phyloP scores from a whole-genome alignment of 1,140 invertebrate species.

The Ruditapes philippinarum region DNA sequence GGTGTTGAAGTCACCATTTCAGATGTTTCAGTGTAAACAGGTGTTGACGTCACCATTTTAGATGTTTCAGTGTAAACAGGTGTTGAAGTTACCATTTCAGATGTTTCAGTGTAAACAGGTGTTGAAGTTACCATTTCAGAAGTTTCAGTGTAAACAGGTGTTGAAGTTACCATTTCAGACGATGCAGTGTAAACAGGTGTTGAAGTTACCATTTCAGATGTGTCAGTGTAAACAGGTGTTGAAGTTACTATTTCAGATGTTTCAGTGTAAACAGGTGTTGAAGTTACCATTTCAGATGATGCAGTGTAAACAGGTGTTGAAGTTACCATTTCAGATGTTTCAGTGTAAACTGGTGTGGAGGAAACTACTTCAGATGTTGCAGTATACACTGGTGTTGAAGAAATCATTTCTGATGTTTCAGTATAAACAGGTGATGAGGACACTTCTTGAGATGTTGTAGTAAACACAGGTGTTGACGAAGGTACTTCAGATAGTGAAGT shows the following conservation, averaged over 20 bases:
- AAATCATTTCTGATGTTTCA: too few relatives aligned
- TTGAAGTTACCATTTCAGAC: background rate
- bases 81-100: background rate
- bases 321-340: background rate
- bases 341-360: background rate
- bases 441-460: background rate
- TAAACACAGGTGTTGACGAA: background rate
- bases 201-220: background rate
- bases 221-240: background rate
- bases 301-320: background rate
- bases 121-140: background rate
- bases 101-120: background rate
- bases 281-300: background rate
- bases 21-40: background rate
- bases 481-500: background rate
- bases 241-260: background rate
- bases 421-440: background rate
- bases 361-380: background rate
- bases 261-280: background rate
- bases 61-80: background rate
- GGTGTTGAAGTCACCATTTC: background rate
- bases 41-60: background rate
- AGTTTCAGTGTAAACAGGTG: background rate
- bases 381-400: constrained; percentile 4
- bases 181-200: background rate